A percentile compares a stretch with the other conserved stretches of the same genome.
phyloP scores from a whole-genome alignment of 2,113 vertebrate genomes.

The Carettochelys insculpta region DNA sequence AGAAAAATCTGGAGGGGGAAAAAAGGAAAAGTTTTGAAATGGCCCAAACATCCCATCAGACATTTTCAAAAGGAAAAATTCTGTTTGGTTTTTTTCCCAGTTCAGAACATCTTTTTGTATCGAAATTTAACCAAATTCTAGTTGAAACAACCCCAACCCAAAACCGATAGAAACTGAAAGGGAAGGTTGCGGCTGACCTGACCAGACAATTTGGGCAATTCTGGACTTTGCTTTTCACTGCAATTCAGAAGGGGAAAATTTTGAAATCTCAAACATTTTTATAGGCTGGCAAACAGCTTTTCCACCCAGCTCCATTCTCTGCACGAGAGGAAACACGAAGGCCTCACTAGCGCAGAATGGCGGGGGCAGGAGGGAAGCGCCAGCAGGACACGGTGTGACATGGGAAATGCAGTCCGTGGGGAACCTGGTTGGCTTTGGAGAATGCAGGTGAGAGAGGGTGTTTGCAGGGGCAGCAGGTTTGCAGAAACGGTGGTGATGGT shows the following conservation, averaged over 20 bases:
- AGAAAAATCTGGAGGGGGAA: not conserved
- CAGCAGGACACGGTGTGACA: not conserved
- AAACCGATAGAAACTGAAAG: not conserved
- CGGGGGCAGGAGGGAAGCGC: not conserved
- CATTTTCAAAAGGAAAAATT: not conserved
- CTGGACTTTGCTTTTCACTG: not conserved
- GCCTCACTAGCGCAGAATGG: not conserved
- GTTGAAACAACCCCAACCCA: not conserved
- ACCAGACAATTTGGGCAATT: not conserved
- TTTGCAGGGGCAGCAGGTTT: no score
- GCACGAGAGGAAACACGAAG: not conserved
- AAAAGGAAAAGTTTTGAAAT: not conserved
- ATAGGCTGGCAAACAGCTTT: not conserved
- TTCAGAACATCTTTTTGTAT: not conserved
- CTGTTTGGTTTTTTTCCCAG: not conserved
- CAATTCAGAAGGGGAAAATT: not conserved
- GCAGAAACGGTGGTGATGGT: no score
- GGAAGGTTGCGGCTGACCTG: not conserved
- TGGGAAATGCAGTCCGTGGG: not conserved
- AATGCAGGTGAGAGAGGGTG: not conserved
- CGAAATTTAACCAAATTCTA: not conserved
- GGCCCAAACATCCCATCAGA: not conserved
- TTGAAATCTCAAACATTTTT: not conserved
- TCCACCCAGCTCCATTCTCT: not conserved
- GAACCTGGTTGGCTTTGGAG: not conserved